Base-by-base conservation (phyloP, 2,888 invertebrate species). In the Amiota mariae region DNA sequence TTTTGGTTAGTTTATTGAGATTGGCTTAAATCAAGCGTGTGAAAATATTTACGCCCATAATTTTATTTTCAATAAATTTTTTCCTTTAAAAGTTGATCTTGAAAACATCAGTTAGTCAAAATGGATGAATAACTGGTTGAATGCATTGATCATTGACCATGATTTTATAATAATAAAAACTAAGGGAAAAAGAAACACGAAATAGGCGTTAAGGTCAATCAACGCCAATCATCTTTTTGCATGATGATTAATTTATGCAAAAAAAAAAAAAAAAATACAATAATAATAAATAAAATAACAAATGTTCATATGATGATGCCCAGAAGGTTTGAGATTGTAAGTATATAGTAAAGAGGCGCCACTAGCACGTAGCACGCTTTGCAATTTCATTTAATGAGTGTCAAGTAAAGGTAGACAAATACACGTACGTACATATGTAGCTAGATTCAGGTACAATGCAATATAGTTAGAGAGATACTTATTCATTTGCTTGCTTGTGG, bases 301-400 rank as follows among this genome's bases (percentile, higher is more conserved):
- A 36, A 36, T 36, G 2, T 36, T 36, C 36, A 36, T 36, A 36
- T 36, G 6, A 36, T n/a, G 36, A 36, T 36, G 36, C 36, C 36
- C 36, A 36, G 36, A 36, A 36, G 36, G 36, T 36, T 36, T 36
- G 3, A 24, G 1, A 36, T 6, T 36, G 36, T 36, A 36, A 6
- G 36, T 36, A 36, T 36, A 36, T 36, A 36, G 36, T 36, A 6
- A 36, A 6, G 36, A 36, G 73, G 73, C 63, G 51, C 47, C 47
- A 36, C 49, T 9, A 36, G 59, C n/a, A 10, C 47, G 20, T 76
- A 79, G 74, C 78, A 79, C 85, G 81, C 82, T 84, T 85, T 80
- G 77, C 56, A 56, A 78, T 82, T 85, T 80, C 79, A 85, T 83
- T 85, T 57, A 57, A 18, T 54, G n/a, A 54, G 13, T 54, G 11